A percentile compares a stretch with the other conserved stretches of the same genome.
phyloP scores from a whole-genome alignment of 2,888 invertebrate genomes.

The Rhaphigaster nebulosa region DNA sequence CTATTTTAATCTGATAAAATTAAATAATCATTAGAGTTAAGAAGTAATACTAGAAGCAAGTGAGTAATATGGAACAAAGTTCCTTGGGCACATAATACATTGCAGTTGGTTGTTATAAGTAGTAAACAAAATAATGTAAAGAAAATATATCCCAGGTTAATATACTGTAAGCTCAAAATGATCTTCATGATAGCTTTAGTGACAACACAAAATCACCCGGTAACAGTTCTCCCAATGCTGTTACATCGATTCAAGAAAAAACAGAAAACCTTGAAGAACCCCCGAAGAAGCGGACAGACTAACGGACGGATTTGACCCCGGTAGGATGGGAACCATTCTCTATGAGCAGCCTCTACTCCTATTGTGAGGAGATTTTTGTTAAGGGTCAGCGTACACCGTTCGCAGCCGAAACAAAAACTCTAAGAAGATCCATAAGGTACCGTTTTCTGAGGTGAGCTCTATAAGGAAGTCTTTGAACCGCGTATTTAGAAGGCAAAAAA shows the following conservation, averaged over 20 bases:
- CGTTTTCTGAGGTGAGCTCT: not conserved
- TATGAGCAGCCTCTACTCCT: not conserved
- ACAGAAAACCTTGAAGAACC: not conserved
- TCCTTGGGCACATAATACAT: too few relatives aligned
- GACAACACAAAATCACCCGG: not conserved
- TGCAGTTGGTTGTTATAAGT: too few relatives aligned
- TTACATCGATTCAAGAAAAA: not conserved
- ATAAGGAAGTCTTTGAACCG: not conserved
- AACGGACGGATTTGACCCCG: constrained; percentile 4
- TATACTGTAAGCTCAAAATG: not conserved
- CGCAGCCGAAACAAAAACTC: not conserved
- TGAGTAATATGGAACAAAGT: too few relatives aligned
- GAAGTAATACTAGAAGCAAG: too few relatives aligned
- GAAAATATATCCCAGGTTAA: not conserved
- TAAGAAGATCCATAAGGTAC: constrained; percentile 34
- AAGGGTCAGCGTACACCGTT: not conserved
- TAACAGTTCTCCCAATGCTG: not conserved
- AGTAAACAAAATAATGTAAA: too few relatives aligned
- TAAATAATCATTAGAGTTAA: too few relatives aligned
- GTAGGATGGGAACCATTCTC: not conserved
- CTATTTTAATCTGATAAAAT: too few relatives aligned
- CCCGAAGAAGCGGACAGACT: not conserved
- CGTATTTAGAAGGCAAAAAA: not conserved
- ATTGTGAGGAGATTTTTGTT: not conserved
- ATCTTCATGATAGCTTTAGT: not conserved